Evolutionary conservation across 2,113 vertebrate species (phyloP).

Genomic region (Elephas maximus): DNA sequence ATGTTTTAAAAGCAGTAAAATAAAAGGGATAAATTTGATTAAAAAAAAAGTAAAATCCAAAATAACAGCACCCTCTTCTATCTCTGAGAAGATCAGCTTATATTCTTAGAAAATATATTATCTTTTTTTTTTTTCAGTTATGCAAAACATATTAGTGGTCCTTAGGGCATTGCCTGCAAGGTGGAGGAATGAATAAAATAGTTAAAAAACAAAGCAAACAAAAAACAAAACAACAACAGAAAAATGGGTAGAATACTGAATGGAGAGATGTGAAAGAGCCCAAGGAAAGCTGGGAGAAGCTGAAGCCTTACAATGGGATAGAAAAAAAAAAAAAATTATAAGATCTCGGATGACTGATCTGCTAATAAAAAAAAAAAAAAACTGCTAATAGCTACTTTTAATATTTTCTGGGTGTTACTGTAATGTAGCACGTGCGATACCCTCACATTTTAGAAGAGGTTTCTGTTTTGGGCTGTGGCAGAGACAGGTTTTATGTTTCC

Average conservation of each 20-base stretch:
- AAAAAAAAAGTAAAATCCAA: background rate
- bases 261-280: background rate
- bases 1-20: conserved; percentile 24
- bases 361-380: no score
- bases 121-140: background rate
- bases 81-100: background rate
- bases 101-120: background rate
- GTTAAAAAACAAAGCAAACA: background rate
- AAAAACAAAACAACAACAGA: background rate
- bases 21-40: background rate
- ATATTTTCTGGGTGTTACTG: background rate
- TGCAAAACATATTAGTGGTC: background rate
- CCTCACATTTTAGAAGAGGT: background rate
- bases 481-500: background rate
- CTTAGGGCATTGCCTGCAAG: background rate
- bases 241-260: background rate
- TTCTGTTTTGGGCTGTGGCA: background rate
- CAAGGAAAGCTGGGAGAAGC: background rate
- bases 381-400: background rate
- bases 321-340: background rate
- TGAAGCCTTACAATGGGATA: background rate
- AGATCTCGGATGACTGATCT: background rate
- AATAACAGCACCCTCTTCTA: background rate
- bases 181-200: background rate
- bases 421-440: background rate